phyloP scores from a whole-genome alignment of 1,140 invertebrate genomes.

The Psilanteris sp. region DNA sequence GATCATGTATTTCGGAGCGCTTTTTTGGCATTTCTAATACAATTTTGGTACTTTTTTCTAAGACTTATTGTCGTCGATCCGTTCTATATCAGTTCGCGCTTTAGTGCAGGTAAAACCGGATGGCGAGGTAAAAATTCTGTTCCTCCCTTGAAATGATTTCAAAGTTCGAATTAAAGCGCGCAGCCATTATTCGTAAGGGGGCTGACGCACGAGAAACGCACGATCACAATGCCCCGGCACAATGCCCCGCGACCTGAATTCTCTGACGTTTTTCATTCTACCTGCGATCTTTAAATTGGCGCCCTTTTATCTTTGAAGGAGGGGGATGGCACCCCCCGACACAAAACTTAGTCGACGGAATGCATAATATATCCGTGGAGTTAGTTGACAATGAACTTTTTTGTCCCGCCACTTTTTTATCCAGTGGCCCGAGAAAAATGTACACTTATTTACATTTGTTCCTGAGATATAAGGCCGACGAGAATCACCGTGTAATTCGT shows the following conservation, averaged over 20 bases:
- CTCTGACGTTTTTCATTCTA: slow-evolving; percentile 54
- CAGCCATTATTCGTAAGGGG: slow-evolving; percentile 54
- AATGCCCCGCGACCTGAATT: slow-evolving; percentile 60
- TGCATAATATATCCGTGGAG: slow-evolving; percentile 55
- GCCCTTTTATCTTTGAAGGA: slow-evolving; percentile 59
- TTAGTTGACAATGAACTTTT: slow-evolving; percentile 56
- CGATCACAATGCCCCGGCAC: slow-evolving; percentile 46
- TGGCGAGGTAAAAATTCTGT: slow-evolving; percentile 48
- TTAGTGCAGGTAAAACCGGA: slow-evolving; percentile 60
- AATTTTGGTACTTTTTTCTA: slow-evolving; percentile 37
- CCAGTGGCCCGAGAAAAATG: slow-evolving; percentile 15
- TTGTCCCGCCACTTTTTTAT: slow-evolving; percentile 4
- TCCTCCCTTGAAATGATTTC: slow-evolving; percentile 57
- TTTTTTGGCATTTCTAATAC: slow-evolving; percentile 31
- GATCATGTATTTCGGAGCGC: slow-evolving; percentile 23
- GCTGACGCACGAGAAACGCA: slow-evolving; percentile 42
- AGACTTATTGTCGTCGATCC: slow-evolving; percentile 46
- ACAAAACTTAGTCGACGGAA: slow-evolving; percentile 25
- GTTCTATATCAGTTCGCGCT: slow-evolving; percentile 40
- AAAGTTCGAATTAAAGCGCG: slow-evolving; percentile 62
- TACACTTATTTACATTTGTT: slow-evolving; percentile 60
- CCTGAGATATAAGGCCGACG: slow-evolving; percentile 29
- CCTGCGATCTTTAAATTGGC: slow-evolving; percentile 64
- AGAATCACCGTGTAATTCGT: slow-evolving; percentile 63
- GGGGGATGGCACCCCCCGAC: slow-evolving; percentile 36